phyloP scores from a whole-genome alignment of 2,888 invertebrate genomes.

The Caenorhabditis sp. region DNA sequence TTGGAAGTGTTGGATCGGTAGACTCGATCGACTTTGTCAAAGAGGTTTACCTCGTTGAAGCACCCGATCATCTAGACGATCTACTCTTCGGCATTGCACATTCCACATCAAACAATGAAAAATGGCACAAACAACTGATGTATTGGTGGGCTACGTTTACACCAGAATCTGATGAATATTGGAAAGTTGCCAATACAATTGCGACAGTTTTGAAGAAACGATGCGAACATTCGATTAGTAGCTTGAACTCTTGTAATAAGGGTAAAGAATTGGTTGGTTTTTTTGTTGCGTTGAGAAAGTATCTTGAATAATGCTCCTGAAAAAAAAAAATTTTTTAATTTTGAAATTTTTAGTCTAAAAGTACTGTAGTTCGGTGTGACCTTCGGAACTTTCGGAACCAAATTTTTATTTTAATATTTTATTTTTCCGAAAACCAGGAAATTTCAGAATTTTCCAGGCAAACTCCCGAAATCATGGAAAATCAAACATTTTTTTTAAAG shows the following conservation, averaged over 20 bases:
- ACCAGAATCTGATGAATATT: constrained; percentile 22
- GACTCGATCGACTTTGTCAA: constrained; percentile 41
- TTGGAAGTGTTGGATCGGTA: constrained; percentile 49
- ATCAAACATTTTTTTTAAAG: too few relatives aligned
- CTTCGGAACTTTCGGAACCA: too few relatives aligned
- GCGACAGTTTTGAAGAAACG: constrained; percentile 47
- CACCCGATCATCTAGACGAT: constrained; percentile 42
- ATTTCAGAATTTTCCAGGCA: too few relatives aligned
- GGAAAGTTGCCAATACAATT: constrained; percentile 55
- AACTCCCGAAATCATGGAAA: too few relatives aligned
- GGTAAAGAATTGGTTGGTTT: constrained; percentile 48
- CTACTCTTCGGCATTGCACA: constrained; percentile 48
- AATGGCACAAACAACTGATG: constrained; percentile 56
- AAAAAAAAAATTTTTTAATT: too few relatives aligned
- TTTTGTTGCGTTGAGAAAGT: too few relatives aligned
- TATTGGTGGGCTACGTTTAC: constrained; percentile 37
- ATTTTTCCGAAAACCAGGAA: too few relatives aligned
- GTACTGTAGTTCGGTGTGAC: too few relatives aligned
- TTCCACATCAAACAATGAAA: constrained; percentile 34
- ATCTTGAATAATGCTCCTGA: too few relatives aligned
- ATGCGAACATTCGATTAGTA: constrained; percentile 50
- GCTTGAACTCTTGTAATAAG: constrained; percentile 51
- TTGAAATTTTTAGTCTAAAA: too few relatives aligned
- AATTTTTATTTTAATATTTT: too few relatives aligned
- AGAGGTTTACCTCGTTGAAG: constrained; percentile 39